Conservation (phyloP, 2,113 vertebrate species). For the Pteropus alecto region DNA sequence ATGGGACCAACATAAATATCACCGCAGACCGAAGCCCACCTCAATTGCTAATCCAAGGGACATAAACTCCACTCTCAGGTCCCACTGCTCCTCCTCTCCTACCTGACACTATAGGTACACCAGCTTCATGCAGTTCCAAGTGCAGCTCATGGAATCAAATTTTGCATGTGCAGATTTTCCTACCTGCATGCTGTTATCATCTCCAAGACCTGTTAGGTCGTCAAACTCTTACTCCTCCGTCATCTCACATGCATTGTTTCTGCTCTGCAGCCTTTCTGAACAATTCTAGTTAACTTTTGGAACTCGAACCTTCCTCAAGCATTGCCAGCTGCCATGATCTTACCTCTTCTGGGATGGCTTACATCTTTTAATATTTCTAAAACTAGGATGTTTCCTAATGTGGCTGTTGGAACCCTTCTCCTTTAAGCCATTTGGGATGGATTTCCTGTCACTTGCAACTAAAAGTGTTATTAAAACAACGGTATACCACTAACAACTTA, state of each 20-base stretch:
- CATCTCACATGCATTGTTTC: not conserved
- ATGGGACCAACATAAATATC: not conserved
- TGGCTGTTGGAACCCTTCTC: not conserved
- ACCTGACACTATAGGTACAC: not conserved
- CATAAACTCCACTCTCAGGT: not conserved
- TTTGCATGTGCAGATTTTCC: not conserved
- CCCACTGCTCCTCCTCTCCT: not conserved
- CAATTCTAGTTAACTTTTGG: not conserved
- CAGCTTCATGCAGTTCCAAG: not conserved
- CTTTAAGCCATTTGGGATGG: not conserved
- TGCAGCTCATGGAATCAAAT: not conserved
- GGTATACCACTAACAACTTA: not conserved
- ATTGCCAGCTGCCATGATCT: not conserved
- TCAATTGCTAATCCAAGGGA: not conserved
- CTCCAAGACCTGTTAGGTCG: too few species aligned
- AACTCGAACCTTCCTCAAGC: not conserved
- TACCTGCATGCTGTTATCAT: accelerated
- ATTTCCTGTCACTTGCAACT: constrained; percentile 36
- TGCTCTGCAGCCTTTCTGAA: not conserved
- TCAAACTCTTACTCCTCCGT: not conserved
- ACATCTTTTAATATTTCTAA: not conserved
- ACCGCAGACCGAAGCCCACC: not conserved
- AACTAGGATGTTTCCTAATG: not conserved
- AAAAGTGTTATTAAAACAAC: constrained; percentile 12
- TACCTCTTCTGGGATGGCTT: not conserved